Conservation (phyloP, 2,888 invertebrate species). For the Fragum sueziense region DNA sequence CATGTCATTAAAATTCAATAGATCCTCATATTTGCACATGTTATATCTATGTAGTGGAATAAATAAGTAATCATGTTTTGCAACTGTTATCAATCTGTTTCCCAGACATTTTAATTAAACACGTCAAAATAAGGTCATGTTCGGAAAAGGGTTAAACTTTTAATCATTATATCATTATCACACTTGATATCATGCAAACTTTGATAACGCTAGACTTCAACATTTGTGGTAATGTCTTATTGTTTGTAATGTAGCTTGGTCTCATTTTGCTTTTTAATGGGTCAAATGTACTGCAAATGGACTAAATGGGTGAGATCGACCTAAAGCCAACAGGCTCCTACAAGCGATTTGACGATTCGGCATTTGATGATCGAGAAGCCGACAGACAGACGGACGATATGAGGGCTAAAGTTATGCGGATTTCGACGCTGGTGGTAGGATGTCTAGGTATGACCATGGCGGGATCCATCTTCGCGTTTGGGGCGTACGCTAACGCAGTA, state of each 20-base stretch:
- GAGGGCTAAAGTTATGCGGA: background rate
- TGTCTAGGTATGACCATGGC: slow-evolving; percentile 69
- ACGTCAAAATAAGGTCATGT: too few species aligned
- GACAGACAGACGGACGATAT: slow-evolving; percentile 10
- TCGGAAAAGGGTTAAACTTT: too few species aligned
- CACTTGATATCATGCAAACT: too few species aligned
- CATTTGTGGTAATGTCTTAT: background rate
- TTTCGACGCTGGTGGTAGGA: slow-evolving; percentile 56
- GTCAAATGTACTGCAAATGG: too few species aligned
- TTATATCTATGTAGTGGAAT: too few species aligned
- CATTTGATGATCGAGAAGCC: background rate
- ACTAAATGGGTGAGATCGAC: slow-evolving; percentile 12
- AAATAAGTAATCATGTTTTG: too few species aligned
- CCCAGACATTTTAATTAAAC: too few species aligned
- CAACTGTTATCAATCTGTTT: too few species aligned
- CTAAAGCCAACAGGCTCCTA: background rate
- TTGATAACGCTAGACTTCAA: too few species aligned
- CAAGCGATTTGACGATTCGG: background rate
- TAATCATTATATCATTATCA: too few species aligned
- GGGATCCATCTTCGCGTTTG: slow-evolving; percentile 68
- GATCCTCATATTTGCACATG: too few species aligned
- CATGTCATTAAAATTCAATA: too few species aligned
- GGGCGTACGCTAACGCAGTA: slow-evolving; percentile 67
- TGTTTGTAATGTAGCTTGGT: background rate
- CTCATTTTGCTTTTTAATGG: background rate